Conservation (phyloP, 30 jellyfish, hydroid and myxozoan species). For the Chrysaora quinquecirrha region DNA sequence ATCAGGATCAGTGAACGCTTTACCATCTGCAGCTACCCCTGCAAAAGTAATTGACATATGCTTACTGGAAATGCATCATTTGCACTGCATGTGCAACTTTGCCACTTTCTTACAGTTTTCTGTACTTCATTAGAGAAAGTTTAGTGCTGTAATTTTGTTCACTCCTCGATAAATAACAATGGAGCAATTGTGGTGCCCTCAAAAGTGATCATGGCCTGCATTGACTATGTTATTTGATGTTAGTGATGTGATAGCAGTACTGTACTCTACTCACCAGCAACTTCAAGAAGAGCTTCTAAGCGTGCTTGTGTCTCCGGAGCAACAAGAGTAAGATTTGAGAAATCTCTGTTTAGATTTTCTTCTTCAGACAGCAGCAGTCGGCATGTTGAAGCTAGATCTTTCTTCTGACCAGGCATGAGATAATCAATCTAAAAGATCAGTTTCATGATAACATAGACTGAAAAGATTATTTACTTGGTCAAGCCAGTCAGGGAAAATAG, state of each 20-base stretch:
- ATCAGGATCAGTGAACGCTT: constrained; percentile 99
- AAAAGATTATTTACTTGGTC: too few species aligned
- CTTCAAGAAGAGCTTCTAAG: constrained; percentile 95
- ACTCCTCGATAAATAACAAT: too few species aligned
- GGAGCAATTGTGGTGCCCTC: too few species aligned
- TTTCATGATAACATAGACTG: not conserved
- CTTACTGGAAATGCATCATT: too few species aligned
- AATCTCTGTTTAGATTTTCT: constrained; percentile 78
- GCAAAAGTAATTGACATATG: not conserved
- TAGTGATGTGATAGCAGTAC: too few species aligned
- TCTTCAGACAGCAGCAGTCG: constrained; percentile 89
- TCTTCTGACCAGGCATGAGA: constrained; percentile 66
- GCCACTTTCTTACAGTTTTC: too few species aligned
- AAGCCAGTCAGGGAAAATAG: too few species aligned
- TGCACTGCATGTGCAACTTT: too few species aligned
- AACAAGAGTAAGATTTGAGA: constrained; percentile 90
- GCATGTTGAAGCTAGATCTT: constrained; percentile 81
- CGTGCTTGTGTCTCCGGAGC: constrained; percentile 99
- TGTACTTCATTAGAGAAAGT: too few species aligned
- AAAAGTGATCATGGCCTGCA: too few species aligned
- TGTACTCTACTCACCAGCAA: constrained; percentile 93
- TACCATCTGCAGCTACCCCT: constrained; percentile 99
- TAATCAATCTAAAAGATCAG: constrained; percentile 45
- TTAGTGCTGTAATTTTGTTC: too few species aligned
- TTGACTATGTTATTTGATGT: too few species aligned